Conservation (phyloP, 2,888 invertebrate genomes). For the Dicyrtomina minuta region DNA sequence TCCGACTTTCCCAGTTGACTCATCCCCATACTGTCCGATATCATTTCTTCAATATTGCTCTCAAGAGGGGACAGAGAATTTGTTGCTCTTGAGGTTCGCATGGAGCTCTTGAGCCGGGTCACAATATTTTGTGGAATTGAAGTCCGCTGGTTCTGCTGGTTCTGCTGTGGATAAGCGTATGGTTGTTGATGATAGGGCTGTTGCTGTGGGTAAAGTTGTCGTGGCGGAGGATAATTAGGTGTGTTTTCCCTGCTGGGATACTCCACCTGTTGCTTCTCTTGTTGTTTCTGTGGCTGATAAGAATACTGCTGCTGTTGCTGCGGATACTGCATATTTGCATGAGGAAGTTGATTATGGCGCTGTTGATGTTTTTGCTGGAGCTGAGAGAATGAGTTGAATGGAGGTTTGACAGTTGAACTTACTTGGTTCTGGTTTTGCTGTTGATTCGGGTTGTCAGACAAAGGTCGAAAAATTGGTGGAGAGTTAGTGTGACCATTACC, state of each 20-base stretch:
- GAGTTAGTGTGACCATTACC: too few species aligned
- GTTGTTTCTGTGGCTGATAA: not conserved
- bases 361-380: not conserved
- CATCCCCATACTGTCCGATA: not conserved
- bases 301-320: not conserved
- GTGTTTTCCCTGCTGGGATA: not conserved
- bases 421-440: too few species aligned
- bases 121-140: slow-evolving; percentile 24
- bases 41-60: not conserved
- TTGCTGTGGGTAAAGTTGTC: not conserved
- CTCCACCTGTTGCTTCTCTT: slow-evolving; percentile 2
- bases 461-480: too few species aligned
- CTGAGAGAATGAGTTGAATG: not conserved
- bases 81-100: slow-evolving; percentile 40
- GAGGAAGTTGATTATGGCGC: too few species aligned
- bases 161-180: not conserved
- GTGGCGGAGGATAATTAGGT: not conserved
- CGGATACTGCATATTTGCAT: not conserved
- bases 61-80: slow-evolving; percentile 20
- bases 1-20: not conserved
- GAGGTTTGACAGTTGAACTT: not conserved
- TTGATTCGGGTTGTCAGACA: too few species aligned
- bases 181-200: slow-evolving; percentile 6
- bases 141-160: not conserved
- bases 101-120: slow-evolving; percentile 20